phyloP scores from a whole-genome alignment of 2,797 vertebrate species.

The Mionectes olivaceus region DNA sequence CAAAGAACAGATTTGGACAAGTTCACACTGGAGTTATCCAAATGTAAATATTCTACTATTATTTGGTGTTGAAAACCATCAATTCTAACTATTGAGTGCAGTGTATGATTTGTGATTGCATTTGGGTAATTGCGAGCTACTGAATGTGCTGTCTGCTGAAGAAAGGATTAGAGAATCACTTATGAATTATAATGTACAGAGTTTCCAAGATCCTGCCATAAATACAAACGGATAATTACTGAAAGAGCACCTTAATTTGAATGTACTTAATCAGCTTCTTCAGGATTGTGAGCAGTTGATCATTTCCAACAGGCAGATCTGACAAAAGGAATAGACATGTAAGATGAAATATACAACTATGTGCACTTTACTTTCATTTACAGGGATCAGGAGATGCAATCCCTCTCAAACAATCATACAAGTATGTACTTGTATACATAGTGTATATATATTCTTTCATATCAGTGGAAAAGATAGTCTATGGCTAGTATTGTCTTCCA shows the following conservation, averaged over 20 bases:
- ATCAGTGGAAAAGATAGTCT: neutral
- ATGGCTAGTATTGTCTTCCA: neutral
- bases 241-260: conserved; percentile 88
- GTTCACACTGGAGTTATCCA: neutral
- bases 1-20: neutral
- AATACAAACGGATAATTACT: neutral
- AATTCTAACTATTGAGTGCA: neutral
- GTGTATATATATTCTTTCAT: neutral
- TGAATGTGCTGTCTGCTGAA: neutral
- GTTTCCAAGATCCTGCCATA: neutral
- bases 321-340: conserved; percentile 17
- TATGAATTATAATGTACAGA: neutral
- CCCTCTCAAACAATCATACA: neutral
- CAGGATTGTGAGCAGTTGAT: conserved; percentile 85
- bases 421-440: accelerated
- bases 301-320: conserved; percentile 92
- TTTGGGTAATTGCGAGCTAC: neutral
- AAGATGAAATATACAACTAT: neutral
- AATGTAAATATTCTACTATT: neutral
- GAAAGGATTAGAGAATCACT: neutral
- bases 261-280: conserved; percentile 89
- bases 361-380: neutral
- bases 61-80: neutral
- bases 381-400: neutral
- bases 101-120: neutral